A percentile compares a stretch with the other conserved stretches of the same genome.
Evolutionary conservation across 1,140 invertebrate species (phyloP).

Genomic region (Sipha flava): DNA sequence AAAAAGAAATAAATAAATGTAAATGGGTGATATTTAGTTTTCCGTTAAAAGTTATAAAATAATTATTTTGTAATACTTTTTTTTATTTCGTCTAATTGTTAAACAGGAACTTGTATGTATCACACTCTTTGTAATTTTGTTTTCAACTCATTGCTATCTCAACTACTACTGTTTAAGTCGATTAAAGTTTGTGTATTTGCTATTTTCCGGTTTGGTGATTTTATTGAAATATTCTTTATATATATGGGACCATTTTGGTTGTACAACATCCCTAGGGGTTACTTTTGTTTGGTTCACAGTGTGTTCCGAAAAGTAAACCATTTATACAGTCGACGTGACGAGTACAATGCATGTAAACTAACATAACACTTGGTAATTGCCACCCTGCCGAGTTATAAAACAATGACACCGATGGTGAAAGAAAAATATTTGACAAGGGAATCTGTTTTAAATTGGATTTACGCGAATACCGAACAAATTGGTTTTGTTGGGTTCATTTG

Average conservation of each 20-base stretch:
- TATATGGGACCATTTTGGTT: not conserved
- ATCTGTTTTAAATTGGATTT: constrained; percentile 7
- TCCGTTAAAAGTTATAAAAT: not conserved
- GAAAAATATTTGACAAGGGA: not conserved
- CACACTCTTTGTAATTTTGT: not conserved
- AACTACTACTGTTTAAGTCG: not conserved
- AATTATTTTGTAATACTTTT: not conserved
- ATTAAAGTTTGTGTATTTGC: not conserved
- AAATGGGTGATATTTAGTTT: too few relatives aligned
- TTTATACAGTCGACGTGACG: constrained; percentile 16
- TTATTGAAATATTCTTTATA: not conserved
- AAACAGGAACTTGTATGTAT: too few relatives aligned
- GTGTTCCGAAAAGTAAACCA: constrained; percentile 7
- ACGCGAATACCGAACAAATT: not conserved
- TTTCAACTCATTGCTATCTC: not conserved
- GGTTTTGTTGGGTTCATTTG: not conserved
- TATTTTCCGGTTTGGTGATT: constrained; percentile 12
- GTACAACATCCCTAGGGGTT: not conserved
- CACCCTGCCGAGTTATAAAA: constrained; percentile 21
- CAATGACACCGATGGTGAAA: not conserved
- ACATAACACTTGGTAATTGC: constrained; percentile 20
- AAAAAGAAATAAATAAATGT: too few relatives aligned
- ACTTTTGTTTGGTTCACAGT: not conserved
- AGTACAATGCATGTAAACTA: not conserved
- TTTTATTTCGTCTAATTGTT: too few relatives aligned